Conservation (phyloP, 1,140 invertebrate genomes). For the Acromyrmex heyeri region DNA sequence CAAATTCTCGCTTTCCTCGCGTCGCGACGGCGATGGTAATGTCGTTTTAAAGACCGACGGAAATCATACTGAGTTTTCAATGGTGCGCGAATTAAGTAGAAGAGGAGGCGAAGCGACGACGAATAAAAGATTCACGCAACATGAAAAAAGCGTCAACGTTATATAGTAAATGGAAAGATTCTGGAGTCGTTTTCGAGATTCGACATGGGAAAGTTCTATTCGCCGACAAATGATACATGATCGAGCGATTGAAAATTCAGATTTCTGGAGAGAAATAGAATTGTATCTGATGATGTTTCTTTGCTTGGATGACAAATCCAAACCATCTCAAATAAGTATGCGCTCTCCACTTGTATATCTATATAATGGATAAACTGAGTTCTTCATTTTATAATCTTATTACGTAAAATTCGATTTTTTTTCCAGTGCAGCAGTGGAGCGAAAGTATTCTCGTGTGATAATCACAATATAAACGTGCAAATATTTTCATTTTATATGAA, state of each 20-base stretch:
- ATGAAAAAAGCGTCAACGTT: background rate
- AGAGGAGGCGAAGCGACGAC: conserved; percentile 9
- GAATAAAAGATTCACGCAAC: conserved; percentile 38
- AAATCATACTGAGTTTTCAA: conserved; percentile 59
- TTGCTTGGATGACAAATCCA: background rate
- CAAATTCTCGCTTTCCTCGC: conserved; percentile 53
- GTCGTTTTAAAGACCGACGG: conserved; percentile 46
- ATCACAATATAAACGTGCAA: background rate
- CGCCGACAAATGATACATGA: conserved; percentile 3
- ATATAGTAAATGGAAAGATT: background rate
- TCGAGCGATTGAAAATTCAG: background rate
- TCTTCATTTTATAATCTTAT: conserved; percentile 25
- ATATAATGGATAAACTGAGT: background rate
- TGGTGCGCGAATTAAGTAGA: conserved; percentile 56
- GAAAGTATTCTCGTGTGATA: conserved; percentile 2
- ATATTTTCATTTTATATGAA: background rate
- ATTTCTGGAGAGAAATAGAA: background rate
- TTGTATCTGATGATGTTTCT: background rate
- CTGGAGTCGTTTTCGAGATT: conserved; percentile 18
- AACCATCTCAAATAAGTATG: background rate
- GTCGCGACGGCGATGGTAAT: conserved; percentile 48
- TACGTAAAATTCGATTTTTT: conserved; percentile 27
- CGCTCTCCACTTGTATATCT: background rate
- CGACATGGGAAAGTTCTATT: background rate
- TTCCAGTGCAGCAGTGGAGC: too few species aligned